These are phyloP conservation scores for Yponomeuta evonymella DNA, from an alignment of 2,888 invertebrate species.

Conservation along the genomic window DNA sequence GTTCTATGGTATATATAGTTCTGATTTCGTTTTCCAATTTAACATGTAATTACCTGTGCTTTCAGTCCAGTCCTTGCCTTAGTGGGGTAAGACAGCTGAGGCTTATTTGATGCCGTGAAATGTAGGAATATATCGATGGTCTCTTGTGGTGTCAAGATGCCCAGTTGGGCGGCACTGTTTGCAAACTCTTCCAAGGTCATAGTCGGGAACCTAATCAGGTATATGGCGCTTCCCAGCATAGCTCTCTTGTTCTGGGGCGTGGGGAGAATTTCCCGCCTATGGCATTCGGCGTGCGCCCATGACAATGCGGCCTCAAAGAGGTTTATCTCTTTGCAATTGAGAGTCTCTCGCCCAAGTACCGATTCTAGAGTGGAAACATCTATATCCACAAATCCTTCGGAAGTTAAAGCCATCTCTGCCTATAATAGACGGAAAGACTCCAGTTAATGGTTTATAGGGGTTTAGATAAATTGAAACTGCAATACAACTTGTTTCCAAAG, in stretches of 20 bases:
- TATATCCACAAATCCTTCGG: slow-evolving; percentile 97
- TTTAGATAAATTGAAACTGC: slow-evolving; percentile 68
- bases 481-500: slow-evolving; percentile 68
- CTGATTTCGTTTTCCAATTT: too few species aligned
- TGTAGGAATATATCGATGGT: slow-evolving; percentile 96
- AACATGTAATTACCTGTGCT: slow-evolving; percentile 79
- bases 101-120: slow-evolving; percentile 93
- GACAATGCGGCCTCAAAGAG: slow-evolving; percentile 92
- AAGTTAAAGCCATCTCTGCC: slow-evolving; percentile 97
- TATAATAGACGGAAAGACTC: slow-evolving; percentile 49
- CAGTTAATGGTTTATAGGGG: slow-evolving; percentile 31
- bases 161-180: slow-evolving; percentile 94
- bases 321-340: slow-evolving; percentile 95
- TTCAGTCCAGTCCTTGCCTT: slow-evolving; percentile 91
- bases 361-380: slow-evolving; percentile 95
- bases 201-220: slow-evolving; percentile 93
- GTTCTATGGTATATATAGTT: too few species aligned
- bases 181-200: slow-evolving; percentile 95
- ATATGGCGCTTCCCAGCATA: slow-evolving; percentile 86
- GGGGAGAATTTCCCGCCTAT: slow-evolving; percentile 86
- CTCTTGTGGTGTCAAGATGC: slow-evolving; percentile 93
- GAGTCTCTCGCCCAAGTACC: slow-evolving; percentile 92
- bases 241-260: slow-evolving; percentile 87
- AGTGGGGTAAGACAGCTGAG: slow-evolving; percentile 86
- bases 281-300: slow-evolving; percentile 96